Evolutionary conservation across 2,888 invertebrate species (phyloP).

Genomic region (Perdita meconis): DNA sequence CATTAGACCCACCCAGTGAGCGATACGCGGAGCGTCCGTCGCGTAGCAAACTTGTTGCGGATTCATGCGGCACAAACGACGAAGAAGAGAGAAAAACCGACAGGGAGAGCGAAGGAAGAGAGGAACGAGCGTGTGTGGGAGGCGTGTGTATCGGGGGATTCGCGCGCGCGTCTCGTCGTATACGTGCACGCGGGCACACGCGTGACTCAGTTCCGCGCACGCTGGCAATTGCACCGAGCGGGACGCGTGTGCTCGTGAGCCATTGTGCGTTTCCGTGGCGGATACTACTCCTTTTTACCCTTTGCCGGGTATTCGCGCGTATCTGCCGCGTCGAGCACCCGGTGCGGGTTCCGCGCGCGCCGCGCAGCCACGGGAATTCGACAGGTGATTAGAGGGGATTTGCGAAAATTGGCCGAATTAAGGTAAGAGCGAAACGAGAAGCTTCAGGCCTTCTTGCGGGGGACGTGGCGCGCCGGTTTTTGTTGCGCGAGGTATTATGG

Average conservation of each 20-base stretch:
- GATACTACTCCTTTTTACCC: slow-evolving; percentile 75
- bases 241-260: slow-evolving; percentile 60
- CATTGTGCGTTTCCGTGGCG: slow-evolving; percentile 73
- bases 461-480: too few relatives aligned
- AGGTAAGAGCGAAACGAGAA: neutral
- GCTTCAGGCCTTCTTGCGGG: too few relatives aligned
- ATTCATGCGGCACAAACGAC: slow-evolving; percentile 38
- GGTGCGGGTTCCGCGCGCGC: slow-evolving; percentile 17
- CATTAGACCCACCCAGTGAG: slow-evolving; percentile 56
- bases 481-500: too few relatives aligned
- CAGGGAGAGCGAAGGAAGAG: too few relatives aligned
- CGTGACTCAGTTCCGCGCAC: slow-evolving; percentile 54
- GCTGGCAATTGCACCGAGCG: slow-evolving; percentile 69
- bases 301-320: slow-evolving; percentile 59
- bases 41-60: slow-evolving; percentile 73
- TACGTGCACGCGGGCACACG: slow-evolving; percentile 60
- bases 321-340: slow-evolving; percentile 41
- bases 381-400: slow-evolving; percentile 2
- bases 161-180: slow-evolving; percentile 37
- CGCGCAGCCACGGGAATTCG: slow-evolving; percentile 13
- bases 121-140: slow-evolving; percentile 54
- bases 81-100: slow-evolving; percentile 40
- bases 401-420: neutral
- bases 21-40: slow-evolving; percentile 58
- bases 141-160: slow-evolving; percentile 45